These are phyloP conservation scores for Oscheius sp. DNA, from an alignment of 2,888 invertebrate genomes.

Conservation along the genomic window DNA sequence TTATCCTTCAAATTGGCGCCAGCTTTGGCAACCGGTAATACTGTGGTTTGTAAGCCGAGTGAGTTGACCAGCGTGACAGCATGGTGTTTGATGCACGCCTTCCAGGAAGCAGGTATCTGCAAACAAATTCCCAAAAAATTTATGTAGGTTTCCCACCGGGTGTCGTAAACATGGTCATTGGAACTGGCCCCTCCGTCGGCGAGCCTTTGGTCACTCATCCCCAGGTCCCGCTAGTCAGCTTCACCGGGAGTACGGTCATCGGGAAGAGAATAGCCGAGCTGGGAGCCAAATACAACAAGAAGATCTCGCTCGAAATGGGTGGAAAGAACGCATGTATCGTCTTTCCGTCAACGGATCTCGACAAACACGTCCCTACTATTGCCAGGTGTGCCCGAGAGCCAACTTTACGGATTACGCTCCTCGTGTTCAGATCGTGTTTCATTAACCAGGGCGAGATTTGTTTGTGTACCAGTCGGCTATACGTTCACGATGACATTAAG, in stretches of 20 bases:
- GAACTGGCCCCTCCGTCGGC: slow-evolving; percentile 76
- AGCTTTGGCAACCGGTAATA: slow-evolving; percentile 76
- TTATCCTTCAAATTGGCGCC: slow-evolving; percentile 78
- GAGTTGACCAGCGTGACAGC: slow-evolving; percentile 78
- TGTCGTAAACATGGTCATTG: slow-evolving; percentile 78
- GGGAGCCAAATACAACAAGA: slow-evolving; percentile 75
- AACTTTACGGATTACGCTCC: neutral
- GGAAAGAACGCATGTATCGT: slow-evolving; percentile 78
- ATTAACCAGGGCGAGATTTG: slow-evolving; percentile 79
- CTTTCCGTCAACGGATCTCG: slow-evolving; percentile 76
- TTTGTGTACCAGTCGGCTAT: slow-evolving; percentile 78
- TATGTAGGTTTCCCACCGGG: slow-evolving; percentile 76
- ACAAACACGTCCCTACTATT: slow-evolving; percentile 75
- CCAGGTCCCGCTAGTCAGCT: slow-evolving; percentile 76
- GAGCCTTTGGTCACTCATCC: slow-evolving; percentile 77
- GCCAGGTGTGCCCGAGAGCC: slow-evolving; percentile 53
- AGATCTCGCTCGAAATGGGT: slow-evolving; percentile 78
- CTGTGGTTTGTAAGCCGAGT: slow-evolving; percentile 78
- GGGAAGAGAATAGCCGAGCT: slow-evolving; percentile 65
- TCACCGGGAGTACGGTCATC: slow-evolving; percentile 76
- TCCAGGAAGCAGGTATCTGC: slow-evolving; percentile 75
- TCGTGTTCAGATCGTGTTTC: slow-evolving; percentile 75
- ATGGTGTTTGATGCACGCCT: slow-evolving; percentile 76
- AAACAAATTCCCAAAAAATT: too few species aligned
- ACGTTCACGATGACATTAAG: slow-evolving; percentile 76